Evolutionary conservation across 2,797 vertebrate species (phyloP).

Genomic region (Anguilla megastoma): DNA sequence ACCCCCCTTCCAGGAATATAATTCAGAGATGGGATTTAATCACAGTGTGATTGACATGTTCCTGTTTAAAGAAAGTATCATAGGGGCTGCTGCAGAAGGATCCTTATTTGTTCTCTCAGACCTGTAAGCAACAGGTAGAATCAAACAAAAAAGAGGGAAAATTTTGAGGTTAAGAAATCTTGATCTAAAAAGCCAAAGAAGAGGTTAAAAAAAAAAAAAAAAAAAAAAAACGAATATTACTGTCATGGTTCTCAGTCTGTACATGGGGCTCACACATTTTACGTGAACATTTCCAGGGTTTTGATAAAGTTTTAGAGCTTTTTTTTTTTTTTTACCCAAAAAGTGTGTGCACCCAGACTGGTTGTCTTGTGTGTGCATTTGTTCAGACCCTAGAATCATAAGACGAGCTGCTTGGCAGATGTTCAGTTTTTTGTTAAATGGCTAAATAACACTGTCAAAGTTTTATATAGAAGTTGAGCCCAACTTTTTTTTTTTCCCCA

Average conservation of each 20-base stretch:
- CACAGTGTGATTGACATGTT: slow-evolving; percentile 15
- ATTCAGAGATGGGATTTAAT: background rate
- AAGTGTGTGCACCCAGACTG: slow-evolving; percentile 8
- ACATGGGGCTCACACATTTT: slow-evolving; percentile 19
- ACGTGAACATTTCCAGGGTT: slow-evolving; percentile 36
- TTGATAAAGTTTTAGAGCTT: slow-evolving; percentile 15
- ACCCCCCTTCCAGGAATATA: background rate
- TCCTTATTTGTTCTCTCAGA: background rate
- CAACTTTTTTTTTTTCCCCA: background rate
- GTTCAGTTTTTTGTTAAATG: slow-evolving; percentile 22
- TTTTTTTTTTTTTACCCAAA: background rate
- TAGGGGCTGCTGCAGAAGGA: background rate
- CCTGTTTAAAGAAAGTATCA: slow-evolving; percentile 8
- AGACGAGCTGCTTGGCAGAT: slow-evolving; percentile 26
- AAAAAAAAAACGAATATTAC: background rate
- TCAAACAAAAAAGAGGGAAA: background rate
- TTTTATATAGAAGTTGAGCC: background rate
- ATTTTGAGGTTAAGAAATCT: slow-evolving; percentile 19
- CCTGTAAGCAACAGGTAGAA: background rate
- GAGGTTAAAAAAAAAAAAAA: background rate
- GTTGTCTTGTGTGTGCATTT: slow-evolving; percentile 36
- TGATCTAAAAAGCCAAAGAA: slow-evolving; percentile 25
- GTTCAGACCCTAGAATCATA: background rate
- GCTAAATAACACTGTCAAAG: slow-evolving; percentile 9
- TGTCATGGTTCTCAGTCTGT: slow-evolving; percentile 9